phyloP scores from a whole-genome alignment of 2,113 vertebrate species.

The Passer domesticus region DNA sequence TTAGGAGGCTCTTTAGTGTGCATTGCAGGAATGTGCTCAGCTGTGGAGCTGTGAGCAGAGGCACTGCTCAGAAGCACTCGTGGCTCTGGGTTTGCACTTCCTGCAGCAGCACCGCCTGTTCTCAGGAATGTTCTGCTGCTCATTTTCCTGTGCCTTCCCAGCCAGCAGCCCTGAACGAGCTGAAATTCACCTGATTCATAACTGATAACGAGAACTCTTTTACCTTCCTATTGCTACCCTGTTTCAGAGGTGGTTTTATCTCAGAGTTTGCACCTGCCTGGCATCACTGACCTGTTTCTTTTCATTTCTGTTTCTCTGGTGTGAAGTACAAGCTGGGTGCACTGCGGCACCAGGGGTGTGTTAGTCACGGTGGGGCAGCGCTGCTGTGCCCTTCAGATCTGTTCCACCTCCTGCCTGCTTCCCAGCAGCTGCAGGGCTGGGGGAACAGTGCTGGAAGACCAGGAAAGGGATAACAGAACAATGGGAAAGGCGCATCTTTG shows the following conservation, averaged over 20 bases:
- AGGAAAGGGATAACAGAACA: background rate
- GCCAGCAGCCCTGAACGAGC: background rate
- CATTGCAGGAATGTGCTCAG: background rate
- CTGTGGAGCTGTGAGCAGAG: background rate
- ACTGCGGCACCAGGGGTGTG: background rate
- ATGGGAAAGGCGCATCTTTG: fast-evolving
- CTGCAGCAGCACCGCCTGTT: background rate
- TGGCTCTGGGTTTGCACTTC: background rate
- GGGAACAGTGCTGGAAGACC: background rate
- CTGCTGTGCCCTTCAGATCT: too few relatives aligned
- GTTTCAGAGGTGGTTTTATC: background rate
- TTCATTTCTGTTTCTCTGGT: background rate
- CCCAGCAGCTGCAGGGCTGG: background rate
- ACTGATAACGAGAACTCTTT: background rate
- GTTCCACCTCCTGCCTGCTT: too few relatives aligned
- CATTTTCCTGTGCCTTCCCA: background rate
- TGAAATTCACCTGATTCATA: background rate
- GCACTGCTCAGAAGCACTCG: too few relatives aligned
- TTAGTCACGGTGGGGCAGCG: fast-evolving
- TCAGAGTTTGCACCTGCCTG: background rate
- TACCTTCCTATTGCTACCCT: fast-evolving
- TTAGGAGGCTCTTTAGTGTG: background rate
- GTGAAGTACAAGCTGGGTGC: background rate
- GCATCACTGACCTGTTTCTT: background rate
- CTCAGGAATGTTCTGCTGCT: background rate